A percentile compares a stretch with the other conserved stretches of the same genome.
Evolutionary conservation across 2,113 vertebrate genomes (phyloP).

Genomic region (Oenanthe oenanthe): DNA sequence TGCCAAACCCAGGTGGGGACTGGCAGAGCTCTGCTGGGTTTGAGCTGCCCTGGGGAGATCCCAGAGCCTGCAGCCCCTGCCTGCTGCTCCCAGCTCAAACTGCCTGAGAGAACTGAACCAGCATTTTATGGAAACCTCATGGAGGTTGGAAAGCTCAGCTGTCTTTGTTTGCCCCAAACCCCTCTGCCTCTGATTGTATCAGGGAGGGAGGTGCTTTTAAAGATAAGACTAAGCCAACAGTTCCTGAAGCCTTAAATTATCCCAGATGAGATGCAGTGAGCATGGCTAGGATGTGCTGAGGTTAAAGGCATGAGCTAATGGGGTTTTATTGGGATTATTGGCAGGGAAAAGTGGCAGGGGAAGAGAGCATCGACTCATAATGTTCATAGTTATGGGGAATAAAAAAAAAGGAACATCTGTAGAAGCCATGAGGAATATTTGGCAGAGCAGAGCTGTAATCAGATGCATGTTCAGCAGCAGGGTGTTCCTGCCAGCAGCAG

Average conservation of each 20-base stretch:
- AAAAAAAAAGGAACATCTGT: not conserved
- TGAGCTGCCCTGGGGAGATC: not conserved
- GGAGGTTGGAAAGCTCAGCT: not conserved
- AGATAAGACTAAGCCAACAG: conserved; percentile 17
- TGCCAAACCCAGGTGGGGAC: not conserved
- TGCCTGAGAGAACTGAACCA: not conserved
- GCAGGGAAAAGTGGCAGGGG: conserved; percentile 36
- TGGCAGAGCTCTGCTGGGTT: not conserved
- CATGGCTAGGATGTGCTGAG: not conserved
- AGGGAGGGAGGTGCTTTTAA: not conserved
- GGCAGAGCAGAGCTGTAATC: not conserved
- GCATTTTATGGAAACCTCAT: not conserved
- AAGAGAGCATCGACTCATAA: not conserved
- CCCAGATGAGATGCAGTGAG: not conserved
- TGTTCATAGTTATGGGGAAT: not conserved
- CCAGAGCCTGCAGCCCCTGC: not conserved
- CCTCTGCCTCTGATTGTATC: not conserved
- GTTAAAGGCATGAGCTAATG: conserved; percentile 38
- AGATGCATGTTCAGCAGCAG: conserved; percentile 31
- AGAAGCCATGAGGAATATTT: not conserved
- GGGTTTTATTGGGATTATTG: conserved; percentile 22
- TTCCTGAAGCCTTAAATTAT: conserved; percentile 29
- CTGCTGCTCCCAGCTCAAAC: not conserved
- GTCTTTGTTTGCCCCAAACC: not conserved
- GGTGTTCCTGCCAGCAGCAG: conserved; percentile 16